Percentiles rank a stretch among this genome's conserved stretches.
These are phyloP conservation scores for Macaca nemestrina DNA, from an alignment of 2,113 vertebrate genomes.

Conservation along the genomic window DNA sequence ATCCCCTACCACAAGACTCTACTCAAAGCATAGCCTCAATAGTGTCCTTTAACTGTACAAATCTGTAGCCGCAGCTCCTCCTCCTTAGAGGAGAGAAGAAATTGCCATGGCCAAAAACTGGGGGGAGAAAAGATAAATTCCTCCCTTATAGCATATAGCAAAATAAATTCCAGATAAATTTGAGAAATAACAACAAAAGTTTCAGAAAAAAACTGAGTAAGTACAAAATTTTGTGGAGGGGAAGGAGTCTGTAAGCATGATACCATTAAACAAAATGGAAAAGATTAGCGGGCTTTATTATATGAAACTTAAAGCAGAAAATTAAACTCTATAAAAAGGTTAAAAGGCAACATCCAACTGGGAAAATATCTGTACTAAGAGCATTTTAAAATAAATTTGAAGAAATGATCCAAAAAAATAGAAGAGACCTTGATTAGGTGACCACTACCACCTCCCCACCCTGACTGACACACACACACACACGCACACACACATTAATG, in stretches of 20 bases:
- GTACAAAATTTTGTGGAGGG: neutral
- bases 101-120: neutral
- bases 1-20: neutral
- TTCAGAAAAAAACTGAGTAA: neutral
- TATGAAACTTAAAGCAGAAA: slow-evolving; percentile 2
- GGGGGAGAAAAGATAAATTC: neutral
- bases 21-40: neutral
- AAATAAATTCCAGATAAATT: neutral
- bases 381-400: neutral
- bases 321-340: neutral
- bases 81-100: neutral
- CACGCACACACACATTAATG: neutral
- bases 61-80: neutral
- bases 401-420: neutral
- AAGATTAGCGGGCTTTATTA: neutral
- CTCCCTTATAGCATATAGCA: neutral
- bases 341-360: neutral
- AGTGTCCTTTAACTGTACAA: neutral
- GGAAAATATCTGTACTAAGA: neutral
- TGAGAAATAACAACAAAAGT: neutral
- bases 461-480: neutral
- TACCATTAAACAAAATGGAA: neutral
- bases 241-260: neutral
- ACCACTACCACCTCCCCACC: neutral
- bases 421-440: neutral